Base-by-base conservation (phyloP, 2,797 vertebrate genomes). In the Calcarius lapponicus region DNA sequence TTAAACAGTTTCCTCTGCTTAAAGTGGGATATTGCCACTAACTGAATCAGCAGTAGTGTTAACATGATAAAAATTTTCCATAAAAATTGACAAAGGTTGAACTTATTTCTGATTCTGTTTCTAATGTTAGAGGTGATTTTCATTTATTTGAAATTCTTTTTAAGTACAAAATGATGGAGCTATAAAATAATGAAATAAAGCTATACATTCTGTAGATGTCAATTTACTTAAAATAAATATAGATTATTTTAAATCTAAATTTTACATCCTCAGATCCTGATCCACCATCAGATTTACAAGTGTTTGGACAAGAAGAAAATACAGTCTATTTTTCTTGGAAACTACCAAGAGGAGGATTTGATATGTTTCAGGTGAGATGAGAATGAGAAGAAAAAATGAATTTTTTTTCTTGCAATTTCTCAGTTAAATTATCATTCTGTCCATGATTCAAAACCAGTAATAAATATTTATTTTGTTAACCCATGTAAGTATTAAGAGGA, bases 251-350 rank as follows among this genome's bases (percentile, higher is more conserved):
- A 15, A 38, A 80, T 48, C 10, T 80, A n/a, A 83, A 72, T 66
- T 70, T 90, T 66, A 1, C 28, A 28, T 93, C 53, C 73, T 60
- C 94, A 99, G 98, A 97, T 90, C 98, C 98, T 90, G 98, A 97
- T 50, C 95, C 96, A 72, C 98, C 99, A 14, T 98, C 97, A 88
- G 97, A 98, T 90, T 93, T 99, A 58, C 86, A 97, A 78, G 97
- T 98, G 88, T 97, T 98, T 64, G 98, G 98, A 58, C 97, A 98
- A 86, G 97, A 98, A 80, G 98, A 98, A 90, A 98, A 97, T 34
- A 96, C 97, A 31, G 93, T 98, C 80, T 98, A 98, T 96, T 94
- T 99, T 83, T 98, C 98, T 86, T 99, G 98, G 99, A 98, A 97
- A 87, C 86, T 92, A 40, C 98, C 98, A 75, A 88, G 73, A 61